phyloP scores from a whole-genome alignment of 2,113 vertebrate genomes.

The Spea bombifrons region DNA sequence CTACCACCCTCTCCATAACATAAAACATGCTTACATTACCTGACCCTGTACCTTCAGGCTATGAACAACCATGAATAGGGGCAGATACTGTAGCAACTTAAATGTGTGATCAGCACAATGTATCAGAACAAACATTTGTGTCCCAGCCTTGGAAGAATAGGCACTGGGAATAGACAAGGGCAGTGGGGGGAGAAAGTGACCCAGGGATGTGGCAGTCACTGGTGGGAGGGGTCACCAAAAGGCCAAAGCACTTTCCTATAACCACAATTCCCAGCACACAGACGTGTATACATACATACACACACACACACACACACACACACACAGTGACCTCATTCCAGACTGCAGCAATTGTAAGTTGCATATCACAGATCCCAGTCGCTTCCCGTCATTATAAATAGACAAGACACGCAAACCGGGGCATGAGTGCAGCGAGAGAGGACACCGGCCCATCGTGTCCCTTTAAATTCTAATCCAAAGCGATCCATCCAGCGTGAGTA shows the following conservation, averaged over 20 bases:
- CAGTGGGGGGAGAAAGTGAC: neutral
- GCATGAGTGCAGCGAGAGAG: neutral
- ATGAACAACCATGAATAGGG: too few species aligned
- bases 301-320: neutral
- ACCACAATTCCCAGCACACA: neutral
- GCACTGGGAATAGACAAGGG: neutral
- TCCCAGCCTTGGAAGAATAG: slow-evolving; percentile 2
- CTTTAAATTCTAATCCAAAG: neutral
- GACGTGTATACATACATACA: neutral
- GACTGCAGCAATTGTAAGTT: neutral
- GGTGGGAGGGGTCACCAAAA: slow-evolving; percentile 10
- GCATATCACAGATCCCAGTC: neutral
- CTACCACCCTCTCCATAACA: too few species aligned
- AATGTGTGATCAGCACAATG: too few species aligned
- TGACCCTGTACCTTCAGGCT: too few species aligned
- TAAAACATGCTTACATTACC: too few species aligned
- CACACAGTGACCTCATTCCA: slow-evolving; percentile 12
- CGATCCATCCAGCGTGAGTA: neutral
- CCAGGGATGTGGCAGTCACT: slow-evolving; percentile 11
- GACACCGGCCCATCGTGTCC: neutral
- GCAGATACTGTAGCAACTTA: too few species aligned
- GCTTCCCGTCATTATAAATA: neutral
- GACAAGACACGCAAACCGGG: neutral
- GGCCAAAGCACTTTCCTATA: slow-evolving; percentile 6
- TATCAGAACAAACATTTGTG: neutral